phyloP scores from a whole-genome alignment of 2,888 invertebrate genomes.

The Nemurella pictetii region DNA sequence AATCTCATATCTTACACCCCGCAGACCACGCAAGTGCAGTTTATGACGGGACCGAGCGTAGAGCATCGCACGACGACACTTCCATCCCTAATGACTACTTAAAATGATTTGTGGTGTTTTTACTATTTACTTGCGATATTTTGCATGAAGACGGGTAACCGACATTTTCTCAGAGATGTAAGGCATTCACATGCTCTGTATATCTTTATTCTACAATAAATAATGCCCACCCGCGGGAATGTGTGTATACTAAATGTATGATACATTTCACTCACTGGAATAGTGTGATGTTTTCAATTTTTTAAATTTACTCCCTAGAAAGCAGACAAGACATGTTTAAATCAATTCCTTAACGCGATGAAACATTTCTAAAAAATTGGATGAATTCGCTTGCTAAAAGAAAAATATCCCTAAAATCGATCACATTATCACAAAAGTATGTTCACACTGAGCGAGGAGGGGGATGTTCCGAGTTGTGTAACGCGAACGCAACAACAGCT shows the following conservation, averaged over 20 bases:
- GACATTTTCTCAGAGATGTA: background rate
- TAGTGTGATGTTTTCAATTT: background rate
- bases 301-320: no score
- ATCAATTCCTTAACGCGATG: no score
- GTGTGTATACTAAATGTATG: background rate
- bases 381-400: no score
- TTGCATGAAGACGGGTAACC: slow-evolving; percentile 1
- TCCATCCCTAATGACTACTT: slow-evolving; percentile 24
- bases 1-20: slow-evolving; percentile 11
- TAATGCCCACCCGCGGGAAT: background rate
- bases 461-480: no score
- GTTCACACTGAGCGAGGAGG: no score
- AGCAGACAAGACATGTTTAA: no score
- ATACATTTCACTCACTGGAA: background rate
- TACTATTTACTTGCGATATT: background rate
- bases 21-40: background rate
- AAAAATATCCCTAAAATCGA: no score
- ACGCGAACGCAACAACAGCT: no score
- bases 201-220: background rate
- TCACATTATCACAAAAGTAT: no score
- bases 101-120: slow-evolving; percentile 20
- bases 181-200: background rate
- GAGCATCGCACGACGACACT: background rate
- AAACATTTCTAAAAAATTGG: no score
- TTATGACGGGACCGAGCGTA: background rate